Evolutionary conservation across 2,113 vertebrate genomes (phyloP).

Genomic region (Antidorcas marsupialis): DNA sequence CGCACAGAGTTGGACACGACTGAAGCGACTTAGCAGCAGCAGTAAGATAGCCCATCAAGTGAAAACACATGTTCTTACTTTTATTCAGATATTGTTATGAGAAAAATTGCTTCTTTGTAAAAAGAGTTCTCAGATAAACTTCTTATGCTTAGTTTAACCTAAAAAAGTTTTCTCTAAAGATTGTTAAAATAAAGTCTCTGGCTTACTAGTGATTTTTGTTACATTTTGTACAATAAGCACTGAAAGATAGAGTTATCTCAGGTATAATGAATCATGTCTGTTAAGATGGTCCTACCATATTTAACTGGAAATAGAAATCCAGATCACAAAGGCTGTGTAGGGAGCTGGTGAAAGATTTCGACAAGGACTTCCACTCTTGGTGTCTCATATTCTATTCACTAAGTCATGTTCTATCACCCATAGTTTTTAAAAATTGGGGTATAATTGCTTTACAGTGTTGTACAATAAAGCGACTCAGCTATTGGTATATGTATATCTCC

Average conservation of each 20-base stretch:
- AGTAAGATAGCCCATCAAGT: conserved; percentile 61
- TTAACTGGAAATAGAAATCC: background rate
- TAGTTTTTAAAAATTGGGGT: background rate
- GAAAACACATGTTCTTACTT: conserved; percentile 56
- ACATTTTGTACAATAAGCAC: conserved; percentile 26
- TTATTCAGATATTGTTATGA: conserved; percentile 45
- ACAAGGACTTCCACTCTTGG: background rate
- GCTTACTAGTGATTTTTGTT: conserved; percentile 1
- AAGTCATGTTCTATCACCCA: accelerated
- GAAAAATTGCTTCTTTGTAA: conserved; percentile 52
- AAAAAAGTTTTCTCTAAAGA: background rate
- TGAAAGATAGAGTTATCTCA: background rate
- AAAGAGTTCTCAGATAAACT: conserved; percentile 38
- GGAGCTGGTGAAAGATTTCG: background rate
- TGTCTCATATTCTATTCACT: background rate
- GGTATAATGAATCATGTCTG: background rate
- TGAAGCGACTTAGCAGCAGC: too few relatives aligned
- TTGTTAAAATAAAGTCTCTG: conserved; percentile 37
- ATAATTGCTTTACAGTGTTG: background rate
- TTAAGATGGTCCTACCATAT: background rate
- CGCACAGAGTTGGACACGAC: too few relatives aligned
- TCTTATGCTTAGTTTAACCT: background rate
- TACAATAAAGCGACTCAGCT: background rate
- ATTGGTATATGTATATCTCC: background rate
- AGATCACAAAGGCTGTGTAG: background rate